Percentiles rank a stretch among this genome's conserved stretches.
Evolutionary conservation across 2,888 invertebrate species (phyloP).

Genomic region (Agrotis puta): DNA sequence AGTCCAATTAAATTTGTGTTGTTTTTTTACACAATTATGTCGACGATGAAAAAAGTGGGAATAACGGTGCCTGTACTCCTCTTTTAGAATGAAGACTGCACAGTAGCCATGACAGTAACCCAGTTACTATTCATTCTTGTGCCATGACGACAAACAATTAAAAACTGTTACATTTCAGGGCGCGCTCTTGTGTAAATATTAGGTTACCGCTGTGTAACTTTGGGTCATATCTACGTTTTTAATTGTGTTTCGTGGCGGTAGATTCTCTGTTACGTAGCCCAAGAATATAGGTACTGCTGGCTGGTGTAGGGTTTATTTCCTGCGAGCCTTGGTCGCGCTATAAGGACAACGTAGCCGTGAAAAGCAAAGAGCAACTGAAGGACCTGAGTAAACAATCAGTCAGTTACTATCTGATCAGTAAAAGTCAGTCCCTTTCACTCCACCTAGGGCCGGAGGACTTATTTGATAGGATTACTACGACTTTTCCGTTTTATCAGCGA

Average conservation of each 20-base stretch:
- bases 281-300: not conserved
- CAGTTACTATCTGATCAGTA: too few relatives aligned
- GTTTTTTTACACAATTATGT: not conserved
- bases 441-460: too few relatives aligned
- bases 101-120: too few relatives aligned
- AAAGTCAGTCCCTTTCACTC: too few relatives aligned
- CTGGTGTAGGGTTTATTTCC: too few relatives aligned
- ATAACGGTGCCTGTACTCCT: not conserved
- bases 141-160: slow-evolving; percentile 16
- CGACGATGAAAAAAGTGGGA: not conserved
- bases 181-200: slow-evolving; percentile 3
- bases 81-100: not conserved
- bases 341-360: too few relatives aligned
- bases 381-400: too few relatives aligned
- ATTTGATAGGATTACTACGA: too few relatives aligned
- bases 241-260: not conserved
- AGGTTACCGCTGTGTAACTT: not conserved
- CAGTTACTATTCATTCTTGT: too few relatives aligned
- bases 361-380: too few relatives aligned
- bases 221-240: not conserved
- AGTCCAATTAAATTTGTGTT: not conserved
- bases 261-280: not conserved
- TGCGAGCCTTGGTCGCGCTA: too few relatives aligned
- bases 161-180: not conserved
- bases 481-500: not conserved